Conservation (phyloP, 1,140 invertebrate species). For the Drosophila willistoni region DNA sequence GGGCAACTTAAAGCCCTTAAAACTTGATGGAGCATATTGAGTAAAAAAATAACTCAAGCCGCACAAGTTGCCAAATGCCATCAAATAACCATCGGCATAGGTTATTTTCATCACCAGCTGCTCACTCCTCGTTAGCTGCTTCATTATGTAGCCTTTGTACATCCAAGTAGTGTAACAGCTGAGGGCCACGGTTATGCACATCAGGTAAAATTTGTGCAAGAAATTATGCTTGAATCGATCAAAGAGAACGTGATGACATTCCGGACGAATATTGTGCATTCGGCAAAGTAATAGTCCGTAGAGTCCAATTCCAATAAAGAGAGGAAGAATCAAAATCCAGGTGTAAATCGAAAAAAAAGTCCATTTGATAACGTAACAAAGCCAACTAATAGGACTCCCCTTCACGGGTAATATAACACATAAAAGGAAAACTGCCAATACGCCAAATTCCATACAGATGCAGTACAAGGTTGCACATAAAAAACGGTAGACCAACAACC, state of each 20-base stretch:
- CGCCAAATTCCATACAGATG: slow-evolving; percentile 22
- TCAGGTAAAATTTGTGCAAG: background rate
- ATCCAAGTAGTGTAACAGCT: slow-evolving; percentile 23
- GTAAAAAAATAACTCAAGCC: slow-evolving; percentile 26
- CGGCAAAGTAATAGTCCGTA: slow-evolving; percentile 37
- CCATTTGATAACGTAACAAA: background rate
- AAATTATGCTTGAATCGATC: background rate
- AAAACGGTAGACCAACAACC: slow-evolving; percentile 33
- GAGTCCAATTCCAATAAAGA: background rate
- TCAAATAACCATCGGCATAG: background rate
- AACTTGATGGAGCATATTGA: background rate
- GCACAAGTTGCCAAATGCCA: slow-evolving; percentile 15
- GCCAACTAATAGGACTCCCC: background rate
- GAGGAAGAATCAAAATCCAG: background rate
- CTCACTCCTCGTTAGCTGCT: no score
- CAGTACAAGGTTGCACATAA: slow-evolving; percentile 17
- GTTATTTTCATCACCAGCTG: background rate
- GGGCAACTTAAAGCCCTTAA: slow-evolving; percentile 14
- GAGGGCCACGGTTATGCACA: background rate
- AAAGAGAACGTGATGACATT: background rate
- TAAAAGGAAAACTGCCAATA: slow-evolving; percentile 26
- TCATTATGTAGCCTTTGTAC: slow-evolving; percentile 22
- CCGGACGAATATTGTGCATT: slow-evolving; percentile 31
- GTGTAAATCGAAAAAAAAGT: slow-evolving; percentile 8
- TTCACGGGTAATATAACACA: background rate